Evolutionary conservation across 2,797 vertebrate species (phyloP).

Genomic region (Enteromius viviparus): DNA sequence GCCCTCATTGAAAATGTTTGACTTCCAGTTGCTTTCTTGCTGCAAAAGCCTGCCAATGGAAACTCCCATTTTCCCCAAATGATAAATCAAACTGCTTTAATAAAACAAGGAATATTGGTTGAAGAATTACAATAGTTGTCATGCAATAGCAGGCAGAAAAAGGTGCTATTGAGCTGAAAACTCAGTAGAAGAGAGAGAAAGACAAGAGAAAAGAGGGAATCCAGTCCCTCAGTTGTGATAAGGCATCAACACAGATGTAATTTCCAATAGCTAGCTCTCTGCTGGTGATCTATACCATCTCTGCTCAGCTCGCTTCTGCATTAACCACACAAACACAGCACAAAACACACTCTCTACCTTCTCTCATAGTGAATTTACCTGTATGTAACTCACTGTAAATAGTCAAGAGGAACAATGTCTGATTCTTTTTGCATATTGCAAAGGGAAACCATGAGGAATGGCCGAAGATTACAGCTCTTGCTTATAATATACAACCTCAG

Average conservation of each 20-base stretch:
- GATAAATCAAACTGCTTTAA: constrained; percentile 3
- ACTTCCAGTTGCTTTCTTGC: constrained; percentile 1
- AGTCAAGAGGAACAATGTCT: constrained; percentile 10
- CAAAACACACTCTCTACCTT: not conserved
- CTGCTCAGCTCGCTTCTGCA: not conserved
- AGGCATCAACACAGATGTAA: constrained; percentile 17
- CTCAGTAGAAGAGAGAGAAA: not conserved
- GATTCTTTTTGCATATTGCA: constrained; percentile 33
- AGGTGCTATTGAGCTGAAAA: not conserved
- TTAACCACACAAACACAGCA: not conserved
- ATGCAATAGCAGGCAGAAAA: not conserved
- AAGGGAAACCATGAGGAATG: constrained; percentile 19
- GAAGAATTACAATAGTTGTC: not conserved
- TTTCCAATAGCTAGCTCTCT: constrained; percentile 5
- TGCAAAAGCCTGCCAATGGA: not conserved
- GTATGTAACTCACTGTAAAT: constrained; percentile 62
- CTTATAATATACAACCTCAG: constrained; percentile 76
- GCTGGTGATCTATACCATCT: not conserved
- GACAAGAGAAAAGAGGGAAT: not conserved
- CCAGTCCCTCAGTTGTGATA: not conserved
- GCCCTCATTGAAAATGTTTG: not conserved
- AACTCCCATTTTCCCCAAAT: not conserved
- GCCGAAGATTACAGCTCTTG: constrained; percentile 3
- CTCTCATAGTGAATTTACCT: constrained; percentile 63
- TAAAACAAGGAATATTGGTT: not conserved